phyloP scores from a whole-genome alignment of 2,797 vertebrate genomes.

The Champsocephalus esox region DNA sequence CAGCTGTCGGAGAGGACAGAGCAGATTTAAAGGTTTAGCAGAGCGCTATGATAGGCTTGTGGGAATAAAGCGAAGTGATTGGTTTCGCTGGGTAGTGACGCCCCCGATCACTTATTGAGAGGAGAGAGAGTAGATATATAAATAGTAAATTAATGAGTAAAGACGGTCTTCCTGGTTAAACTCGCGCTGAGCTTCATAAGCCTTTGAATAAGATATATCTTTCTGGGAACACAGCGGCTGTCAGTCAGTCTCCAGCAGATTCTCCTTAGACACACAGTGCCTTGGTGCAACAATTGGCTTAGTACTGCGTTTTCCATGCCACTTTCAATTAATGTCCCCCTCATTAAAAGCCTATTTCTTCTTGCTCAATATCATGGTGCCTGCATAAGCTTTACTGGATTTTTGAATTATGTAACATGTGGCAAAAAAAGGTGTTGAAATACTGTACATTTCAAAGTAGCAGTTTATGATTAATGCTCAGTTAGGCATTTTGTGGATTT shows the following conservation, averaged over 20 bases:
- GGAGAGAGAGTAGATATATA: too few relatives aligned
- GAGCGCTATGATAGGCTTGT: too few relatives aligned
- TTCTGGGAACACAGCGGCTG: slow-evolving; percentile 21
- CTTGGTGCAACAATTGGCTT: slow-evolving; percentile 31
- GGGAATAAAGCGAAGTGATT: too few relatives aligned
- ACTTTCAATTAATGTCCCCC: slow-evolving; percentile 50
- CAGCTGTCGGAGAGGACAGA: too few relatives aligned
- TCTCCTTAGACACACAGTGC: slow-evolving; percentile 8
- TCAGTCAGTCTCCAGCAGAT: slow-evolving; percentile 27
- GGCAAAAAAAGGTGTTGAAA: not conserved
- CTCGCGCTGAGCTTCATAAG: not conserved
- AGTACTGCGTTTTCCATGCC: slow-evolving; percentile 10
- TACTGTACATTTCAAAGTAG: slow-evolving; percentile 5
- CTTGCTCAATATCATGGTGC: slow-evolving; percentile 20
- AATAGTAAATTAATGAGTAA: too few relatives aligned
- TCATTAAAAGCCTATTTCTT: slow-evolving; percentile 43
- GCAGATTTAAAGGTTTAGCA: too few relatives aligned
- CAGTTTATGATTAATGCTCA: not conserved
- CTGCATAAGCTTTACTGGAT: slow-evolving; percentile 12
- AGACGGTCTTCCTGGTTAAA: too few relatives aligned
- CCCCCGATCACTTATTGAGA: too few relatives aligned
- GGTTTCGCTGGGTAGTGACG: too few relatives aligned
- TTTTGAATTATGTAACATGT: not conserved
- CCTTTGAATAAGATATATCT: slow-evolving; percentile 21
- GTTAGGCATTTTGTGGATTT: not conserved